These are phyloP conservation scores for Perizoma flavofasciatum DNA, from an alignment of 2,888 invertebrate species.

Conservation along the genomic window DNA sequence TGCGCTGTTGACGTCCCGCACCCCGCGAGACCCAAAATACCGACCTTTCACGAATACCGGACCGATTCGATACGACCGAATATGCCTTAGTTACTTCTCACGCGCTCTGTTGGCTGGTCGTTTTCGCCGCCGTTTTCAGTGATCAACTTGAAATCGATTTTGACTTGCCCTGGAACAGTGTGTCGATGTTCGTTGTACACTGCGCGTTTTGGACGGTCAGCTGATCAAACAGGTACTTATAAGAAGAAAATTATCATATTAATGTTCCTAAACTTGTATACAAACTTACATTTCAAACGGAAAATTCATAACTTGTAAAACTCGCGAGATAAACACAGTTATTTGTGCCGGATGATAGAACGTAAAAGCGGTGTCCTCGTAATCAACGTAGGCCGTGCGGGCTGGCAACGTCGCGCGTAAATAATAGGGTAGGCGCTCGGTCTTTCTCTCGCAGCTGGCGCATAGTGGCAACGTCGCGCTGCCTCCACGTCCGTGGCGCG, in stretches of 20 bases:
- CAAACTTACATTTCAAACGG: conserved; percentile 36
- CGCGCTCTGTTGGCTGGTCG: conserved; percentile 72
- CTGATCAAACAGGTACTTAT: conserved; percentile 53
- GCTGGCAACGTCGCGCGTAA: conserved; percentile 82
- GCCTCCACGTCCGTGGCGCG: conserved; percentile 57
- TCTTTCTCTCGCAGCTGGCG: conserved; percentile 84
- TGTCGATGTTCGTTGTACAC: conserved; percentile 35
- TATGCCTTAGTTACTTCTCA: conserved; percentile 83
- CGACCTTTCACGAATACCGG: conserved; percentile 81
- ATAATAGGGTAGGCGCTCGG: conserved; percentile 83
- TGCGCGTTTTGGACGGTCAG: conserved; percentile 28
- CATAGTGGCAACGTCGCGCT: conserved; percentile 78
- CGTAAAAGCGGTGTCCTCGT: conserved; percentile 84
- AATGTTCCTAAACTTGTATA: conserved; percentile 31
- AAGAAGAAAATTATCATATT: conserved; percentile 12
- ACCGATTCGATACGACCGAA: conserved; percentile 82
- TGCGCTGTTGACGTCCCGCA: conserved; percentile 62
- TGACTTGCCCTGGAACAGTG: conserved; percentile 35
- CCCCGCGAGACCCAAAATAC: conserved; percentile 70
- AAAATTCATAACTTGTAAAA: conserved; percentile 43
- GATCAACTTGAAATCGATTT: conserved; percentile 51
- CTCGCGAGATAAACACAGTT: conserved; percentile 54
- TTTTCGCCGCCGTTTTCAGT: conserved; percentile 64
- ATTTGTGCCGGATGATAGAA: conserved; percentile 75
- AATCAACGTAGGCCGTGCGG: conserved; percentile 82